Evolutionary conservation across 2,113 vertebrate genomes (phyloP), one percentile per base, ranked within the genome.

Genomic region (Syrrhaptes paradoxus): DNA sequence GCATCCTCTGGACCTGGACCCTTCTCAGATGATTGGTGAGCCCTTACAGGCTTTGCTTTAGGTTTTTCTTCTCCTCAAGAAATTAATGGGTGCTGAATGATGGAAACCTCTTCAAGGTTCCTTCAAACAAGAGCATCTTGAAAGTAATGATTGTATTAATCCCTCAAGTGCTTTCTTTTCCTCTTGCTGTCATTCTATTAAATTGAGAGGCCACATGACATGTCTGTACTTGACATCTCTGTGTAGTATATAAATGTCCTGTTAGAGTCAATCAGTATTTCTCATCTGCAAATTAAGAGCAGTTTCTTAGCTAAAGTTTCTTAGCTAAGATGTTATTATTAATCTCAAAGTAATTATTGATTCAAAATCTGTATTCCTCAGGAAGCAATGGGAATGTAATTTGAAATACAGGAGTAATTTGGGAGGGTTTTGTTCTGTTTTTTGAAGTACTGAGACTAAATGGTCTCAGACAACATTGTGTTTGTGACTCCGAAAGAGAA

Each of bases 81-180:
- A 87, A 88, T 90, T 87, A 20, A 79, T 89, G 43, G 11, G 13
- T 41, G 48, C 8, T 74, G 72, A 89, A 68, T 31, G 36, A 65
- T 49, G 68, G 31, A 66, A 96, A 89, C 84, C 21, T 78, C 55
- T 87, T 91, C 57, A 93, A 74, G 18, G 9, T 85, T n/a, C 59
- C 74, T 93, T 97, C 72, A 90, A 82, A 88, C 36, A 70, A 59
- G 72, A 96, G 5, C 32, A 51, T 76, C 79, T 90, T 63, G 12
- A 80, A 96, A 94, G 31, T 54, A 91, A 76, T 83, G 54, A 68
- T 49, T 81, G 24, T 36, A 52, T 86, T 85, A 85, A 75, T 88
- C 31, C 72, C 62, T 48, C 55, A 96, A 96, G 66, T 72, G 32
- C 34, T 91, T 85, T 81, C 48, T 74, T 87, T 95, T 63, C 38